Evolutionary conservation across 2,113 vertebrate species (phyloP).

Genomic region (Actenoides lindsayi): DNA sequence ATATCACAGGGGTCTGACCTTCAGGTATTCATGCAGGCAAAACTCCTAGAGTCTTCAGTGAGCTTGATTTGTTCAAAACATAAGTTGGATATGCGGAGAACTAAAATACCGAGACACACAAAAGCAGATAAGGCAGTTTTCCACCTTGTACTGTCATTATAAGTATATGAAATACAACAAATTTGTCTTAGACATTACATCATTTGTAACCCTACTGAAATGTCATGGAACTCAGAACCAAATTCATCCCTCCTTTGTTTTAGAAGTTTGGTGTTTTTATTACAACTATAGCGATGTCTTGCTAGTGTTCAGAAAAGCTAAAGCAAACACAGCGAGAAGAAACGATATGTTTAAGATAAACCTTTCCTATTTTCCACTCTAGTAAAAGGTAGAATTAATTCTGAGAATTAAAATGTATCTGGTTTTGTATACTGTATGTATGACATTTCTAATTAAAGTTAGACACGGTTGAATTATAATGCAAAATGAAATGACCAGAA

Average conservation of each 20-base stretch:
- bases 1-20: background rate
- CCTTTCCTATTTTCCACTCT: background rate
- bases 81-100: background rate
- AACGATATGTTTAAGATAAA: background rate
- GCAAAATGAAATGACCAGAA: background rate
- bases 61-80: background rate
- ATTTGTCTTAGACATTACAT: background rate
- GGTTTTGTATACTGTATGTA: background rate
- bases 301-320: background rate
- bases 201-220: background rate
- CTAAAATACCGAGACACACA: background rate
- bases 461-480: background rate
- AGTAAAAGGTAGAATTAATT: background rate
- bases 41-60: background rate
- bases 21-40: background rate
- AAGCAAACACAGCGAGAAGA: background rate
- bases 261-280: background rate
- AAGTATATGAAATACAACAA: background rate
- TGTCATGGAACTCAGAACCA: background rate
- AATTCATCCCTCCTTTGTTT: background rate
- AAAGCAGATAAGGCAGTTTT: background rate
- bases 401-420: background rate
- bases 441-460: background rate
- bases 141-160: background rate
- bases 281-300: background rate